Evolutionary conservation across 37 sponge, comb jelly and placozoan genomes (phyloP).

Genomic region (Petrosia ficiformis): DNA sequence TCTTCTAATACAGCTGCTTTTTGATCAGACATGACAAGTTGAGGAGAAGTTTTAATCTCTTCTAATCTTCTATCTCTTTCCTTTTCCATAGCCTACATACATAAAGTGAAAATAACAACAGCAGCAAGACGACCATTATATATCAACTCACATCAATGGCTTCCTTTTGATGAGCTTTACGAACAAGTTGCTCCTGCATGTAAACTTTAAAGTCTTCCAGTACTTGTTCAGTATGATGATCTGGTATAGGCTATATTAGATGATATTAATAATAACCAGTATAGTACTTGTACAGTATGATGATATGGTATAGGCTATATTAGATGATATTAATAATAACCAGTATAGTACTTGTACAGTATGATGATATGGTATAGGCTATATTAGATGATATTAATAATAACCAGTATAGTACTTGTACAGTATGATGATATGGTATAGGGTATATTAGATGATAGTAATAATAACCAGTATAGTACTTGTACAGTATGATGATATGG

Average conservation of each 20-base stretch:
- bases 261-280: too few relatives aligned
- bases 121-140: neutral
- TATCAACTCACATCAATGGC: slow-evolving; percentile 3
- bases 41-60: slow-evolving; percentile 10
- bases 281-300: too few relatives aligned
- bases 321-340: too few relatives aligned
- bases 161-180: slow-evolving; percentile 65
- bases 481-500: too few relatives aligned
- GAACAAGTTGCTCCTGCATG: slow-evolving; percentile 66
- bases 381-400: too few relatives aligned
- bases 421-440: too few relatives aligned
- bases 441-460: too few relatives aligned
- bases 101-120: neutral
- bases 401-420: too few relatives aligned
- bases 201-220: slow-evolving; percentile 57
- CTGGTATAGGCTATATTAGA: slow-evolving; percentile 32
- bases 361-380: too few relatives aligned
- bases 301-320: too few relatives aligned
- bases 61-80: slow-evolving; percentile 56
- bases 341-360: too few relatives aligned
- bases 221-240: slow-evolving; percentile 37
- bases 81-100: slow-evolving; percentile 39
- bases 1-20: slow-evolving; percentile 44
- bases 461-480: too few relatives aligned
- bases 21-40: slow-evolving; percentile 27